Evolutionary conservation across 2,888 invertebrate species (phyloP).

Genomic region (Aproaerema taeniolella): DNA sequence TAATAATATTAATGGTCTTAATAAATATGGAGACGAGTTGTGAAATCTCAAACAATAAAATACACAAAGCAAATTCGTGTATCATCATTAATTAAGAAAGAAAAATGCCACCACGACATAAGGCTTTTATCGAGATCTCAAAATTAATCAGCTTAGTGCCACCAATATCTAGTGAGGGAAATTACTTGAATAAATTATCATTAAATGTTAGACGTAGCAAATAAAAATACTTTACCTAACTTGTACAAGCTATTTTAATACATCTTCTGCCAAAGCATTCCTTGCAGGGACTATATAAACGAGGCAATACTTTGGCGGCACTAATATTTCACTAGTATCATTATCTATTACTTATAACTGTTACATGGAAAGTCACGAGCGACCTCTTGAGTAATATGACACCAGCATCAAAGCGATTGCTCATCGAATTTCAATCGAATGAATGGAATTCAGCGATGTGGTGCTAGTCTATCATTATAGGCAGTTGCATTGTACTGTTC

Average conservation of each 20-base stretch:
- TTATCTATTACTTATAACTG: constrained; percentile 4
- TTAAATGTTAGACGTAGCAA: not conserved
- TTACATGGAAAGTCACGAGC: constrained; percentile 26
- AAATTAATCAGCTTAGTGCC: no score
- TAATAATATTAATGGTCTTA: no score
- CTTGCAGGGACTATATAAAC: constrained; percentile 6
- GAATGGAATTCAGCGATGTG: constrained; percentile 11
- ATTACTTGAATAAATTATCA: not conserved
- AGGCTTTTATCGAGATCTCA: no score
- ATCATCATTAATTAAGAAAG: no score
- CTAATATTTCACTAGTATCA: constrained; percentile 19
- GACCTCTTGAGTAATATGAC: constrained; percentile 30
- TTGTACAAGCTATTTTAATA: no score
- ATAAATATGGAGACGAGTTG: no score
- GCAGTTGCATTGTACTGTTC: no score
- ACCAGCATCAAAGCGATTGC: constrained; percentile 29
- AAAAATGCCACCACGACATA: no score
- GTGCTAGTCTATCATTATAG: constrained; percentile 8
- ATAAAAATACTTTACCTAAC: no score
- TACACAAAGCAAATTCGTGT: no score
- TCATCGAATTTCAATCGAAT: constrained; percentile 12
- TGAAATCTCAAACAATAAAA: no score
- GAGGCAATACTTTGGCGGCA: constrained; percentile 11
- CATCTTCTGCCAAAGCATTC: constrained; percentile 5
- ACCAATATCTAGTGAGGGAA: no score